A percentile compares a stretch with the other conserved stretches of the same genome.
These are phyloP conservation scores for Cantharis rustica DNA, from an alignment of 2,888 invertebrate species.

Conservation along the genomic window DNA sequence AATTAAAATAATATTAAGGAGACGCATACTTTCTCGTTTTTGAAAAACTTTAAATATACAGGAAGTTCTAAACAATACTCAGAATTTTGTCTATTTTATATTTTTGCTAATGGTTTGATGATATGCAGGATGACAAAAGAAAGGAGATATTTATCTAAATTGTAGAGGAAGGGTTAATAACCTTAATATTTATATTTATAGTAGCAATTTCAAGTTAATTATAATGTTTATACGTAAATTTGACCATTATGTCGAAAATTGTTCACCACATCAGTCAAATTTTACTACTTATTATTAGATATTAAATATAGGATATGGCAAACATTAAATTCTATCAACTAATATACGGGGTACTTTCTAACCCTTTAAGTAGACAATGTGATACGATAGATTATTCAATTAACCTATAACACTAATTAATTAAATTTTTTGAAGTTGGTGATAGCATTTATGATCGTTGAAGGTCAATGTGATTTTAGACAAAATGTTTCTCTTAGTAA, in stretches of 20 bases:
- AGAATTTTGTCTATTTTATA: not conserved
- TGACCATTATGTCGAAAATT: not conserved
- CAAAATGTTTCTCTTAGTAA: not conserved
- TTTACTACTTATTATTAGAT: not conserved
- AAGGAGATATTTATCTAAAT: conserved; percentile 1
- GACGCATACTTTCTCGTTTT: not conserved
- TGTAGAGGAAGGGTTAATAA: conserved; percentile 1
- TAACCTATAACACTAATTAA: not conserved
- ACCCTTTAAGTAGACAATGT: not conserved
- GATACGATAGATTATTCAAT: not conserved
- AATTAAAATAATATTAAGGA: not conserved
- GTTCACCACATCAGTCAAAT: not conserved
- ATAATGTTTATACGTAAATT: not conserved
- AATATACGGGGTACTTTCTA: not conserved
- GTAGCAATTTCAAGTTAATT: not conserved
- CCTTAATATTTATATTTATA: not conserved
- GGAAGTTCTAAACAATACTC: not conserved
- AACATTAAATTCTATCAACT: not conserved
- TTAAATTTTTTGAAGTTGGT: not conserved
- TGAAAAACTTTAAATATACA: not conserved
- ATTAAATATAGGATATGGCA: not conserved
- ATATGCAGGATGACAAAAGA: not conserved
- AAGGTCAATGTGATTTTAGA: not conserved
- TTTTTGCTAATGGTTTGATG: not conserved
- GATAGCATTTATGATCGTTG: not conserved